Percentiles rank a stretch among this genome's conserved stretches.
Evolutionary conservation across 2,797 vertebrate genomes (phyloP).

Genomic region (Hypotaenidia philippensis): DNA sequence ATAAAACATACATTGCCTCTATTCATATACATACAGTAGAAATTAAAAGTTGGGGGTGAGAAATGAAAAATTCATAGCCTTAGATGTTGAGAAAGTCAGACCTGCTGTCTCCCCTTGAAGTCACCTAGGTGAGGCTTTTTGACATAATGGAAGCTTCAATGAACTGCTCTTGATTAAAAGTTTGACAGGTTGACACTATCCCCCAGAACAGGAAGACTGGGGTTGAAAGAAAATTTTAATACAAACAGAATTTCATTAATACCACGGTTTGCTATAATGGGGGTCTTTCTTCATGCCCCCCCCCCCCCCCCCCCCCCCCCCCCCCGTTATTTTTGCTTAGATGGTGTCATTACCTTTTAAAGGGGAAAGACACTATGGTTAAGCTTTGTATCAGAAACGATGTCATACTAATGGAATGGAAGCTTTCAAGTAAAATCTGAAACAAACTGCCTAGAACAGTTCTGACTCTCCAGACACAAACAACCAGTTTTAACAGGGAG

Average conservation of each 20-base stretch:
- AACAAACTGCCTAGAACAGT: slow-evolving; percentile 38
- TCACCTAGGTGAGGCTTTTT: slow-evolving; percentile 63
- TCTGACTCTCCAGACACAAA: slow-evolving; percentile 24
- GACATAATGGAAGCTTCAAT: slow-evolving; percentile 71
- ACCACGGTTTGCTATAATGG: slow-evolving; percentile 66
- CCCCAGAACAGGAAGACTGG: slow-evolving; percentile 40
- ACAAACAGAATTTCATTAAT: slow-evolving; percentile 81
- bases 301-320: background rate
- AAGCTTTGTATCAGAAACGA: slow-evolving; percentile 55
- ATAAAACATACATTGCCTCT: background rate
- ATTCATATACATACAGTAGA: background rate
- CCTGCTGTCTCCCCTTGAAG: slow-evolving; percentile 67
- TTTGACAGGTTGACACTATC: slow-evolving; percentile 76
- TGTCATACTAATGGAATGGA: slow-evolving; percentile 48
- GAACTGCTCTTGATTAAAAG: slow-evolving; percentile 63
- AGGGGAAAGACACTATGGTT: slow-evolving; percentile 7
- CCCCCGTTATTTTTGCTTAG: slow-evolving; percentile 56
- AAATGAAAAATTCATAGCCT: slow-evolving; percentile 61
- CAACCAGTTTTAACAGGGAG: slow-evolving; percentile 1
- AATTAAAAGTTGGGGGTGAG: slow-evolving; percentile 4
- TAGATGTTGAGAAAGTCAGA: slow-evolving; percentile 48
- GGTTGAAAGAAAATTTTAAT: slow-evolving; percentile 76
- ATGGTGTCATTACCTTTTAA: slow-evolving; percentile 60
- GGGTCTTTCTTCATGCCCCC: background rate
- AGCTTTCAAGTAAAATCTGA: slow-evolving; percentile 63